These are phyloP conservation scores for Diaphora mendica DNA, from an alignment of 2,888 invertebrate species.

Conservation along the genomic window DNA sequence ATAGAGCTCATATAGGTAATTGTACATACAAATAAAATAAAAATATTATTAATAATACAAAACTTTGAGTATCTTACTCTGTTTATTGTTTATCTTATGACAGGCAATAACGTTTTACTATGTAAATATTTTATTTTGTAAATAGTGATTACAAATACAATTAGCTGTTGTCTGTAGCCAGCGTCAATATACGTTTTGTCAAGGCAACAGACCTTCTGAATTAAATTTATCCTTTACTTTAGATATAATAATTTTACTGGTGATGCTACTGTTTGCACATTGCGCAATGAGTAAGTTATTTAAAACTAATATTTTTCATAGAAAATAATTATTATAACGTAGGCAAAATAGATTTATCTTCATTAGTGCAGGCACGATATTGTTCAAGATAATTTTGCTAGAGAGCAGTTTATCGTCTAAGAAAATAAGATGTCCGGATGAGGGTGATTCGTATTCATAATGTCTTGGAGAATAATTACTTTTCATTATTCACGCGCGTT, in stretches of 20 bases:
- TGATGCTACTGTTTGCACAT: slow-evolving; percentile 7
- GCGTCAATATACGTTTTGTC: background rate
- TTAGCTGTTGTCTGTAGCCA: background rate
- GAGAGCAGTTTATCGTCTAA: slow-evolving; percentile 52
- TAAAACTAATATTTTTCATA: slow-evolving; percentile 27
- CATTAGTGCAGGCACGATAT: slow-evolving; percentile 57
- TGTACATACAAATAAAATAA: too few species aligned
- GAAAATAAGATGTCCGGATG: slow-evolving; percentile 61
- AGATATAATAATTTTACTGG: too few species aligned
- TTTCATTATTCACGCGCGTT: slow-evolving; percentile 62
- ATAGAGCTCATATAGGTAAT: too few species aligned
- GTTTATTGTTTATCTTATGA: background rate
- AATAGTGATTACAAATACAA: slow-evolving; percentile 2
- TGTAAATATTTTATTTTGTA: background rate
- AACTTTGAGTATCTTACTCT: slow-evolving; percentile 7
- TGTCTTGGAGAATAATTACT: slow-evolving; percentile 68
- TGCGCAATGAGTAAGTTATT: slow-evolving; percentile 18
- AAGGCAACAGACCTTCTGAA: too few species aligned
- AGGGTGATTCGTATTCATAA: slow-evolving; percentile 70
- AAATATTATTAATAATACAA: background rate
- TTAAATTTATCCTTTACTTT: too few species aligned
- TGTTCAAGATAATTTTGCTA: slow-evolving; percentile 56
- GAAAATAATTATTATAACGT: slow-evolving; percentile 43
- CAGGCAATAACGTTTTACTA: background rate
- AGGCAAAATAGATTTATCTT: slow-evolving; percentile 57